Evolutionary conservation across 2,888 invertebrate genomes (phyloP).

Genomic region (Apamea crenata): DNA sequence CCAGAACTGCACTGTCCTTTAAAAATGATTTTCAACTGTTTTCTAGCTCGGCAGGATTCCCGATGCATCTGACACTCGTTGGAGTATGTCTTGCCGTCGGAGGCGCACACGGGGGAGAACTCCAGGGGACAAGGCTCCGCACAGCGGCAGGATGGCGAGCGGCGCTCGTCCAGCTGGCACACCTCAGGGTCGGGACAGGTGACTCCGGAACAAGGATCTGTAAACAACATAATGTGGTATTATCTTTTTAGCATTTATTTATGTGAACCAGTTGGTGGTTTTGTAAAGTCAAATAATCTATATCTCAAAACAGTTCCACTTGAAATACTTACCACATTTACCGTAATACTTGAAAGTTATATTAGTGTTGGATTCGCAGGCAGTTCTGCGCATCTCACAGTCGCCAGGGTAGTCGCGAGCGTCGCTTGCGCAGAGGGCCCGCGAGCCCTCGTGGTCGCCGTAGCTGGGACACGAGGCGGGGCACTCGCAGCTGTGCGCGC

Average conservation of each 20-base stretch:
- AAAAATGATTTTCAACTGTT: constrained; percentile 94
- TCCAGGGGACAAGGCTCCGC: constrained; percentile 95
- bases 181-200: constrained; percentile 95
- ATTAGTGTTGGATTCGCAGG: constrained; percentile 94
- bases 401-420: constrained; percentile 95
- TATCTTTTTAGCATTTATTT: not conserved
- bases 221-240: constrained; percentile 8
- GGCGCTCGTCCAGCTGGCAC: constrained; percentile 95
- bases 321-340: constrained; percentile 94
- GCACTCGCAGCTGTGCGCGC: constrained; percentile 94
- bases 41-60: constrained; percentile 94
- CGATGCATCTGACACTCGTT: constrained; percentile 96
- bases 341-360: constrained; percentile 95
- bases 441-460: constrained; percentile 95
- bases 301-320: not conserved
- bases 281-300: too few species aligned
- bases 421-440: constrained; percentile 95
- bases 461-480: constrained; percentile 94
- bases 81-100: constrained; percentile 95
- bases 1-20: constrained; percentile 96
- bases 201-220: constrained; percentile 96
- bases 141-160: constrained; percentile 95
- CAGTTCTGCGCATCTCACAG: constrained; percentile 95
- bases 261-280: too few species aligned
- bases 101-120: constrained; percentile 94